Evolutionary conservation across 2,888 invertebrate species (phyloP).

Genomic region (Ctenicera cuprea): DNA sequence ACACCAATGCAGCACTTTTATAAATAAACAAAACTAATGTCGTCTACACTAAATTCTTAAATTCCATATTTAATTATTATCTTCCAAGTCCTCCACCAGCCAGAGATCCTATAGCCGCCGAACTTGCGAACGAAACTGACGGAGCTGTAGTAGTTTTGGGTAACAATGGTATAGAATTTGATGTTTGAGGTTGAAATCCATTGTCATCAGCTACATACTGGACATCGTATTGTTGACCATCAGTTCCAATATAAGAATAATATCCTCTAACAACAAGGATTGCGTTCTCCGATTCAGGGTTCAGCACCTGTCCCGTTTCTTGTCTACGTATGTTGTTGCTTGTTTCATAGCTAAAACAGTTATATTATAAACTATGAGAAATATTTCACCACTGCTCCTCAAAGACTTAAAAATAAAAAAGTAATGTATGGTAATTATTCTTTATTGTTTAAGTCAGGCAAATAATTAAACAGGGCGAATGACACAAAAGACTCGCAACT

Average conservation of each 20-base stretch:
- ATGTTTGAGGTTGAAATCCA: slow-evolving; percentile 78
- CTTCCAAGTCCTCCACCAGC: background rate
- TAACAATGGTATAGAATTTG: background rate
- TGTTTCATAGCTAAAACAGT: slow-evolving; percentile 55
- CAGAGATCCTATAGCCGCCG: background rate
- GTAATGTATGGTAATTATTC: too few species aligned
- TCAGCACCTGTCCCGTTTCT: slow-evolving; percentile 68
- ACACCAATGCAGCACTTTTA: too few species aligned
- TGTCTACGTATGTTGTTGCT: slow-evolving; percentile 72
- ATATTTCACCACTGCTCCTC: too few species aligned
- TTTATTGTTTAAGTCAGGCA: too few species aligned
- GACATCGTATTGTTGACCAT: slow-evolving; percentile 73
- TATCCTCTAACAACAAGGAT: slow-evolving; percentile 71
- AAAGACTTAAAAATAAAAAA: too few species aligned
- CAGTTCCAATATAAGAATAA: slow-evolving; percentile 74
- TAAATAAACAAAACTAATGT: too few species aligned
- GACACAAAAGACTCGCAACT: too few species aligned
- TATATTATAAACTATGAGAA: too few species aligned
- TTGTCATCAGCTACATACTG: slow-evolving; percentile 81
- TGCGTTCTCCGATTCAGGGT: slow-evolving; percentile 67
- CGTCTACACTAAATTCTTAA: too few species aligned
- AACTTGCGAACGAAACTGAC: background rate
- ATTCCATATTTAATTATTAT: too few species aligned
- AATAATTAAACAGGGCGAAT: too few species aligned
- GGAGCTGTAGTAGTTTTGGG: background rate